Evolutionary conservation across 2,797 vertebrate genomes (phyloP), one percentile per base, ranked within the genome.

Genomic region (Odontamblyopus rebecca): DNA sequence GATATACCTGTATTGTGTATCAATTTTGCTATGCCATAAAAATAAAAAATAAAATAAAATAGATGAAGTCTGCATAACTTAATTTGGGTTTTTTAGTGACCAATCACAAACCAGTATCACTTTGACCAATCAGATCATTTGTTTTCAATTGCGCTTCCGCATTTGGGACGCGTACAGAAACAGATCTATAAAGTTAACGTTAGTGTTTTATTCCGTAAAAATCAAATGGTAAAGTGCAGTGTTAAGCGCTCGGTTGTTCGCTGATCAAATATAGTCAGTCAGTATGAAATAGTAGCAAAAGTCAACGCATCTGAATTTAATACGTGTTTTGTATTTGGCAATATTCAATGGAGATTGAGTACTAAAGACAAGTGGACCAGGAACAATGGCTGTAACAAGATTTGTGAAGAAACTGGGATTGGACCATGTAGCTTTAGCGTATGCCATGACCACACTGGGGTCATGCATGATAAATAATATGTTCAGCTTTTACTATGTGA

Each of bases 401-500:
- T 30, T 68, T 38, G 67, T 89, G 68, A 73, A 66, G 0, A 41
- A 29, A 1, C 63, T 84, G 44, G 89, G 90, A 65, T 77, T 95
- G 70, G 93, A 95, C 68, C 81, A 85, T 18, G 91, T 89, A 72
- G 94, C 95, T 0, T 61, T 96, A 85, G 94, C 96, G 18, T 98
- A 95, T 82, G 93, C 94, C 71, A 95, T 96, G 95, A 96, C 96
- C 12, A 96, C 96, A 0, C 88, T 98, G 35, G 96, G 96, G 1
- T 88, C 95, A 56, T 85, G 89, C 54, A 96, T 97, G 96, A 95
- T 98, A 87, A 97, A 95, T 89, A 96, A 94, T 44, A 93, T 97
- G 78, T 98, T 98, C 79, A 94, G 88, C 85, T 99, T 98, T 89
- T 98, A 98, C 85, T 98, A 95, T 0, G 94, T 98, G 15, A 98